Conservation (phyloP, 2,797 vertebrate genomes). For the Etheostoma nigrum region DNA sequence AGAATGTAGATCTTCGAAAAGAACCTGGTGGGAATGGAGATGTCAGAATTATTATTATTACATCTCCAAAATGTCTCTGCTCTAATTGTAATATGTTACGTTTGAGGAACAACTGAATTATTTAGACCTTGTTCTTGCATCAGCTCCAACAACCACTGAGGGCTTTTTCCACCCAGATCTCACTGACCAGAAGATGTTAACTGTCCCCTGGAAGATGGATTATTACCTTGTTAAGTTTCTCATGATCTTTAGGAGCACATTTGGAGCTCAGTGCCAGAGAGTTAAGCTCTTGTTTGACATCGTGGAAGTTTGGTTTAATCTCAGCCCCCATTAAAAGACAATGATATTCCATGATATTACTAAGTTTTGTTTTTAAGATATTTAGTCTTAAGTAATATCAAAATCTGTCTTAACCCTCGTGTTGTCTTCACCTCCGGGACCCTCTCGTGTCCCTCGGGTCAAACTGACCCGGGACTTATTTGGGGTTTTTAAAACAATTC, state of each 20-base stretch:
- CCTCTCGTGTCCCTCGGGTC: too few species aligned
- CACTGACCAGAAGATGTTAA: conserved; percentile 32
- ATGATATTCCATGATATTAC: too few species aligned
- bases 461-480: too few species aligned
- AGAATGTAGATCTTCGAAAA: conserved; percentile 1
- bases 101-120: conserved; percentile 10
- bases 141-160: conserved; percentile 1
- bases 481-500: too few species aligned
- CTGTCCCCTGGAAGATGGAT: conserved; percentile 38
- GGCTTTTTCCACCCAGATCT: conserved; percentile 2
- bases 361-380: too few species aligned
- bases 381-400: not conserved
- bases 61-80: not conserved
- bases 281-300: conserved; percentile 51
- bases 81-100: not conserved
- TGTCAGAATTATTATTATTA: conserved; percentile 5
- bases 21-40: not conserved
- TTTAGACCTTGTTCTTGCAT: not conserved
- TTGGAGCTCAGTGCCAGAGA: conserved; percentile 35
- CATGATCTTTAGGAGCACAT: conserved; percentile 39
- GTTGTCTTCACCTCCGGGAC: too few species aligned
- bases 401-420: not conserved
- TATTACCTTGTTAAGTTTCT: conserved; percentile 52
- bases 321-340: conserved; percentile 38
- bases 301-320: conserved; percentile 50